These are phyloP conservation scores for Prunella strophiata DNA, from an alignment of 2,797 vertebrate genomes.

Conservation along the genomic window DNA sequence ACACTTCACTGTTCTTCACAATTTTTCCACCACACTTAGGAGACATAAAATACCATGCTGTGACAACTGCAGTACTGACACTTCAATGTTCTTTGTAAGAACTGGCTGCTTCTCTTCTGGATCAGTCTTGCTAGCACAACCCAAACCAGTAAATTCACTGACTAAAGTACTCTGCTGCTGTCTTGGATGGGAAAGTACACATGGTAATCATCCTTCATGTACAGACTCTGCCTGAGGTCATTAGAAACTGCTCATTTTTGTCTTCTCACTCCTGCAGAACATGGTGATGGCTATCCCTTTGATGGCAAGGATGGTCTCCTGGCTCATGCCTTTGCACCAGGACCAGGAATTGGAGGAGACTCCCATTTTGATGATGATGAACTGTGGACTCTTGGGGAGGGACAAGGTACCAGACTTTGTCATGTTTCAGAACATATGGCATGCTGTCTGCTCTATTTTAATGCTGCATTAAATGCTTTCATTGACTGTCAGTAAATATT, in stretches of 20 bases:
- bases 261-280: conserved; percentile 80
- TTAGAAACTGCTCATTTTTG: not conserved
- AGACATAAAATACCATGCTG: not conserved
- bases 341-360: conserved; percentile 94
- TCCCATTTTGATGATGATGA: conserved; percentile 99
- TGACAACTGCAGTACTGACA: not conserved
- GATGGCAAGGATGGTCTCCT: conserved; percentile 97
- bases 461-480: not conserved
- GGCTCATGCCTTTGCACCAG: conserved; percentile 96
- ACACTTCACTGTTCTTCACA: not conserved
- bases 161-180: not conserved
- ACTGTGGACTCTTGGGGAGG: conserved; percentile 96
- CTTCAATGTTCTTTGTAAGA: not conserved
- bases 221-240: not conserved
- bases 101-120: not conserved
- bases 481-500: not conserved
- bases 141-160: not conserved
- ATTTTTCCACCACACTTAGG: not conserved
- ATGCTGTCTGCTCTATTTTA: not conserved
- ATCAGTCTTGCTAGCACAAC: not conserved
- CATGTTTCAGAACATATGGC: not conserved
- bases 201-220: not conserved
- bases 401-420: conserved; percentile 84
- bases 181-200: not conserved
- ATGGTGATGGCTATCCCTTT: conserved; percentile 97